Evolutionary conservation across 2,888 invertebrate species (phyloP).

Genomic region (Caenorhabditis japonica): DNA sequence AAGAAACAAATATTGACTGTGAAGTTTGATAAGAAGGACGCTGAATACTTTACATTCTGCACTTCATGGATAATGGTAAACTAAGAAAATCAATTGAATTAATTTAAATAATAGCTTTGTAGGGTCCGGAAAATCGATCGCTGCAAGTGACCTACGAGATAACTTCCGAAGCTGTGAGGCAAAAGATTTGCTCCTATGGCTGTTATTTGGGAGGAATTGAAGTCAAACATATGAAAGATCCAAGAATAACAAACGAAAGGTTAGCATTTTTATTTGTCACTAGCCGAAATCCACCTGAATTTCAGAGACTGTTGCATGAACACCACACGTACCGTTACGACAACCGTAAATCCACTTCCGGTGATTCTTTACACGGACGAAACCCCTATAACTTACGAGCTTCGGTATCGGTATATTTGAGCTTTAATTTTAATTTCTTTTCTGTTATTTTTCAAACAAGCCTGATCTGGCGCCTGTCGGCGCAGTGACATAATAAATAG

Average conservation of each 20-base stretch:
- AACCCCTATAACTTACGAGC: slow-evolving; percentile 31
- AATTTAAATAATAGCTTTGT: background rate
- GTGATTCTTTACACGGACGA: slow-evolving; percentile 48
- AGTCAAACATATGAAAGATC: slow-evolving; percentile 50
- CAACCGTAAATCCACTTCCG: slow-evolving; percentile 49
- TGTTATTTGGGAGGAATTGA: slow-evolving; percentile 55
- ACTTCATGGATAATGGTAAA: slow-evolving; percentile 44
- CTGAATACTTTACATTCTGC: slow-evolving; percentile 51
- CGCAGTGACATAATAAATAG: too few species aligned
- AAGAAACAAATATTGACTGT: slow-evolving; percentile 41
- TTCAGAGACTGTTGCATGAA: slow-evolving; percentile 52
- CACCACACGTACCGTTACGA: slow-evolving; percentile 41
- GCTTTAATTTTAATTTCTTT: too few species aligned
- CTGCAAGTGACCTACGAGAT: slow-evolving; percentile 46
- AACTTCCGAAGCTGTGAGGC: slow-evolving; percentile 24
- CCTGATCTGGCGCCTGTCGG: too few species aligned
- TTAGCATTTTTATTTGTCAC: background rate
- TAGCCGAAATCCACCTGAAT: background rate
- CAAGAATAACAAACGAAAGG: slow-evolving; percentile 50
- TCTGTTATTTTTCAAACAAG: too few species aligned
- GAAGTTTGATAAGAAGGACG: slow-evolving; percentile 42
- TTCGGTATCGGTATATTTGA: slow-evolving; percentile 36
- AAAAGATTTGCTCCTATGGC: slow-evolving; percentile 47
- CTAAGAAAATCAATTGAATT: background rate
- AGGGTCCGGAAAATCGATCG: slow-evolving; percentile 30